Base-by-base conservation (phyloP, 2,888 invertebrate species). In the Amblyteles armatorius region DNA sequence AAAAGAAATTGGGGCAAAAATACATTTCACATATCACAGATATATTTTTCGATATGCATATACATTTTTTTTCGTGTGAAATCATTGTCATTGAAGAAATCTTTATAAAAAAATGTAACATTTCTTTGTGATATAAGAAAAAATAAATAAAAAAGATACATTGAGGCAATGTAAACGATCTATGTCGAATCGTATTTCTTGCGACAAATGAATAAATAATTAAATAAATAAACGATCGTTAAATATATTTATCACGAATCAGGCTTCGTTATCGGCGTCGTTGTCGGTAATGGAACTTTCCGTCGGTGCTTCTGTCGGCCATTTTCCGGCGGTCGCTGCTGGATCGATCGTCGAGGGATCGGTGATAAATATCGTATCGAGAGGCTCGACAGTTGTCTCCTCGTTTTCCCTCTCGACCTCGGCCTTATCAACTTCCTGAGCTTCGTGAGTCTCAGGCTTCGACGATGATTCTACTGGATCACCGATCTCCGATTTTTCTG, bases 261-360 rank as follows among this genome's bases (percentile, higher is more conserved):
- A 92, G 63, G 93, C 92, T 87, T 94, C 93, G 87, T 94, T 93
- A 57, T 94, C 93, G 72, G 91, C 91, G 83, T 93, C 93, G 44
- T 88, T 89, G 79, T 93, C 92, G 63, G 87, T 88, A 0, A 87
- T 73, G 5, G 93, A 88, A n/a, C 84, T 76, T 55, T 91, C 91
- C 19, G 93, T 93, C 1, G 92, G 90, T 29, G 90, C 72, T 82
- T 93, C 93, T 9, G 93, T 92, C 29, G 93, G 93, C 94, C 93
- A 93, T 90, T 93, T 94, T 55, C 92, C 93, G 7, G 93, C 93
- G 3, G 93, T 93, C 9, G 92, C 92, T 7, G 91, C 87, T 29
- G 92, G 90, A 79, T 93, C 91, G 55, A 89, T 87, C 16, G 87
- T 88, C 0, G 86, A 89, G 29, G 83, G 71, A 85, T 91, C 91